Base-by-base conservation (phyloP, 1,140 invertebrate genomes). In the Limonius californicus region DNA sequence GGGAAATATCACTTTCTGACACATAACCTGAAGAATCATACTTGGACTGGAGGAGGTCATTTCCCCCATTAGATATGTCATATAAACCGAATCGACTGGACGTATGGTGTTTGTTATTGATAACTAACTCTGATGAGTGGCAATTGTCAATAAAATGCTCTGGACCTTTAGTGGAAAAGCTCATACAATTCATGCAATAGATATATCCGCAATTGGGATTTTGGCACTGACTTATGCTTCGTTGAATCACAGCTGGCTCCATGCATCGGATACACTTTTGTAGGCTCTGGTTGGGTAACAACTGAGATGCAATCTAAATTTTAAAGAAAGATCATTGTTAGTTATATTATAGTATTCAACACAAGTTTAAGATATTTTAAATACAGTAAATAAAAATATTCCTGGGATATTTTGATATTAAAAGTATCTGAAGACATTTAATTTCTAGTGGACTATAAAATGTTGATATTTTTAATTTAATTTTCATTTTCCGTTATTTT, bases 141-240 rank as follows among this genome's bases (percentile, higher is more conserved):
- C 64, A 72, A 59, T 63, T 66, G 57, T 73, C 72, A 20, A 57
- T 57, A 56, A 73, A 73, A 42, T 69, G 59, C 35, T 68, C 58
- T 12, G 67, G 64, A 15, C 65, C 65, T 3, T 59, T 64, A 12
- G 62, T 65, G 0, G 70, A 57, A 35, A 62, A 69, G 50, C 69
- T 69, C 14, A 64, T 43, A 56, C 72, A 73, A 19, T 68, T 65
- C 27, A 62, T 64, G 56, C 72, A 73, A 39, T 60, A 66, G 47
- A 72, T 73, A 56, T 66, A 70, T 2, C 66, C 68, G 56, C 72
- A 73, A 16, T 57, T 16, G 2, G 59, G n/a, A 53, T 69, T 55
- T 39, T 73, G 67, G 18, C 72, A 73, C 39, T 72, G 70, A 21
- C 64, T 64, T 20, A 73, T 68, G 8, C 59, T 62, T 27, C 70